phyloP scores from a whole-genome alignment of 2,888 invertebrate species.

The Trilocha varians region DNA sequence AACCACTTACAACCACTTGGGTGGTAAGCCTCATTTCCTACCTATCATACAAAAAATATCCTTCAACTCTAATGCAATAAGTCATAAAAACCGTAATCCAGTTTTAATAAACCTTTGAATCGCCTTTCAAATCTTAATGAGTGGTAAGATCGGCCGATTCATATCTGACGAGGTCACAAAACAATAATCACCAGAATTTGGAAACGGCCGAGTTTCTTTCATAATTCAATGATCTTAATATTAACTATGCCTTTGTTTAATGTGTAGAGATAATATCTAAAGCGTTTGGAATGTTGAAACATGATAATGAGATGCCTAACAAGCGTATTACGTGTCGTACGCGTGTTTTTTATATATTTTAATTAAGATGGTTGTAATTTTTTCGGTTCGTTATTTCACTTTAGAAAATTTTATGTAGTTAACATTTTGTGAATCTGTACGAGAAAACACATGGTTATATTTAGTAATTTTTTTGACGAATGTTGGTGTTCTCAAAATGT shows the following conservation, averaged over 20 bases:
- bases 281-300: conserved; percentile 5
- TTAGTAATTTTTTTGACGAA: too few species aligned
- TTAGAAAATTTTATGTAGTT: too few species aligned
- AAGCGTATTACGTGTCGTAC: not conserved
- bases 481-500: too few species aligned
- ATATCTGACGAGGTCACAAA: conserved; percentile 6
- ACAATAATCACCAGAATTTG: conserved; percentile 2
- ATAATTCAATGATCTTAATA: conserved; percentile 14
- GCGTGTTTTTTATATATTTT: not conserved
- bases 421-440: too few species aligned
- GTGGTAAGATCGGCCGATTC: conserved; percentile 1
- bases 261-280: conserved; percentile 7
- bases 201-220: conserved; percentile 8
- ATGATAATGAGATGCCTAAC: not conserved
- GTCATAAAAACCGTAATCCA: too few species aligned
- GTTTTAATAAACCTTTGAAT: not conserved
- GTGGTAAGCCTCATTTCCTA: not conserved
- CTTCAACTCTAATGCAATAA: too few species aligned
- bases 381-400: too few species aligned
- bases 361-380: not conserved
- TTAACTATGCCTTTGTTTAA: conserved; percentile 8
- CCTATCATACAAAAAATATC: not conserved
- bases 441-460: too few species aligned
- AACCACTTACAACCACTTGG: not conserved
- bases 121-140: not conserved